These are phyloP conservation scores for Trachemys scripta DNA, from an alignment of 2,113 vertebrate genomes.

Conservation along the genomic window DNA sequence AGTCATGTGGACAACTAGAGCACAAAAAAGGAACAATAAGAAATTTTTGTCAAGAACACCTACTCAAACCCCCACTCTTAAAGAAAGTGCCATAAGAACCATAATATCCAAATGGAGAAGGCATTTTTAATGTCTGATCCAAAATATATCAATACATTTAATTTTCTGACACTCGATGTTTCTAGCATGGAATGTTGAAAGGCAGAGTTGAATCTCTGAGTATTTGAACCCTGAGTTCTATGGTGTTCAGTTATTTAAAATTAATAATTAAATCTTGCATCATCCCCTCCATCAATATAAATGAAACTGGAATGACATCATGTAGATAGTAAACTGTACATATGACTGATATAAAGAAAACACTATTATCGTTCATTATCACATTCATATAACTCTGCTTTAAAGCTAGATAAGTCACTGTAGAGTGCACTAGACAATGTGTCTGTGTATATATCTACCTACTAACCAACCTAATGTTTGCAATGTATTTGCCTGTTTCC, in stretches of 20 bases:
- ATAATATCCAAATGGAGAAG: background rate
- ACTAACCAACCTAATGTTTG: slow-evolving; percentile 56
- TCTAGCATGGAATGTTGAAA: slow-evolving; percentile 19
- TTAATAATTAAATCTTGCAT: slow-evolving; percentile 21
- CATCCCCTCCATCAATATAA: background rate
- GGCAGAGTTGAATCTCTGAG: background rate
- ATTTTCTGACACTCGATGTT: background rate
- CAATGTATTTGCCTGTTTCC: slow-evolving; percentile 50
- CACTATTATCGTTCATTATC: slow-evolving; percentile 47
- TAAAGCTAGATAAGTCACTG: slow-evolving; percentile 70
- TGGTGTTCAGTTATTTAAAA: background rate
- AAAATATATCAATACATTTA: background rate
- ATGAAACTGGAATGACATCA: background rate
- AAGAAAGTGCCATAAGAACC: slow-evolving; percentile 3
- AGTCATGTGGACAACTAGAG: background rate
- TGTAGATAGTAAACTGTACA: slow-evolving; percentile 13
- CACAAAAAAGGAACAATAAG: background rate
- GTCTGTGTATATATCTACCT: slow-evolving; percentile 64
- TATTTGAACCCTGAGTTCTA: background rate
- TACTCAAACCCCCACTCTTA: background rate
- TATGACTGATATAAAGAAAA: slow-evolving; percentile 37
- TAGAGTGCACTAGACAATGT: slow-evolving; percentile 59
- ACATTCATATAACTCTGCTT: slow-evolving; percentile 48
- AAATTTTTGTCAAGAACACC: background rate
- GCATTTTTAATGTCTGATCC: background rate